Conservation (phyloP, 1,140 invertebrate species). For the Drosophila nasuta region DNA sequence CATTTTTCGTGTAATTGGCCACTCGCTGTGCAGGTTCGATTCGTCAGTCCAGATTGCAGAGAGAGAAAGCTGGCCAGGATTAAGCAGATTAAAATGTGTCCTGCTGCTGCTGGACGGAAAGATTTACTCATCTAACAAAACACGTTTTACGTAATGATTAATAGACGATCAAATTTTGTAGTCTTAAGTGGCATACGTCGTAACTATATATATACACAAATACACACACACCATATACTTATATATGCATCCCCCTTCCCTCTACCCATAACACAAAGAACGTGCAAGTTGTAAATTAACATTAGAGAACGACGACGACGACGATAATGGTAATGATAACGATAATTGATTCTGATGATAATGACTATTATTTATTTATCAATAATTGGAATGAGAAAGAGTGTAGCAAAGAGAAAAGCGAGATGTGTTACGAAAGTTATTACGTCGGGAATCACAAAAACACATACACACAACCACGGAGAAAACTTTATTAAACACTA, state of each 20-base stretch:
- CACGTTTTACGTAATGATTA: slow-evolving; percentile 65
- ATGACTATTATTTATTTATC: slow-evolving; percentile 65
- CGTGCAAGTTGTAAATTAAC: slow-evolving; percentile 74
- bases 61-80: neutral
- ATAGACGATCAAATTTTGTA: slow-evolving; percentile 80
- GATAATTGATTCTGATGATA: slow-evolving; percentile 27
- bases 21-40: slow-evolving; percentile 57
- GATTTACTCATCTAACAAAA: slow-evolving; percentile 46
- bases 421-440: neutral
- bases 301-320: slow-evolving; percentile 40
- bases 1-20: slow-evolving; percentile 40
- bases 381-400: slow-evolving; percentile 16
- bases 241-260: slow-evolving; percentile 44
- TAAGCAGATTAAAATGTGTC: neutral
- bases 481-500: slow-evolving; percentile 64
- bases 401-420: slow-evolving; percentile 2
- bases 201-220: slow-evolving; percentile 46
- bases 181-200: slow-evolving; percentile 65
- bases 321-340: slow-evolving; percentile 37
- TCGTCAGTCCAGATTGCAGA: neutral
- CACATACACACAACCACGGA: slow-evolving; percentile 16
- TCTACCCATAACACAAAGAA: slow-evolving; percentile 31
- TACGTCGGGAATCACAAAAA: slow-evolving; percentile 1
- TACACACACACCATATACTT: slow-evolving; percentile 29
- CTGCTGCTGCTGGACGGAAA: slow-evolving; percentile 3